Percentiles rank a stretch among this genome's conserved stretches.
These are phyloP conservation scores for Minunthozetes semirufus DNA, from an alignment of 2,888 invertebrate genomes.

Conservation along the genomic window DNA sequence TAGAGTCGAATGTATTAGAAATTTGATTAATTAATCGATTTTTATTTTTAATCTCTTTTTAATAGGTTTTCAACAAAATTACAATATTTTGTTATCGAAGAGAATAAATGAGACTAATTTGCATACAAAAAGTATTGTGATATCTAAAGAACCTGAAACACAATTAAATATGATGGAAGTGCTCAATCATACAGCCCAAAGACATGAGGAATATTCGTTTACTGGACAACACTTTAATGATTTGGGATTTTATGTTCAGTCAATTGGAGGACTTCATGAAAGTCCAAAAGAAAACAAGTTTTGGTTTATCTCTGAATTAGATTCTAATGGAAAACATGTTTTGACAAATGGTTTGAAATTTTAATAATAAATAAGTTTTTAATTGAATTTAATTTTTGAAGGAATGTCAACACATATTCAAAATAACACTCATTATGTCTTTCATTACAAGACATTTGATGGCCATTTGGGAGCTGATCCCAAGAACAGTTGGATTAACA, in stretches of 20 bases:
- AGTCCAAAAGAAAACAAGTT: not conserved
- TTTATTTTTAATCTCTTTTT: not conserved
- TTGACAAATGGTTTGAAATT: not conserved
- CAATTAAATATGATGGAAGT: not conserved
- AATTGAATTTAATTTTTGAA: too few species aligned
- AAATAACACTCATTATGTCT: not conserved
- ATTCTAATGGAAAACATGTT: not conserved
- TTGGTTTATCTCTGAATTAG: slow-evolving; percentile 12
- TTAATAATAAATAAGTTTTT: too few species aligned
- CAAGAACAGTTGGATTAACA: too few species aligned
- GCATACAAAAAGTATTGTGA: not conserved
- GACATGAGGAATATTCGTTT: not conserved
- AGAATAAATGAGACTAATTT: not conserved
- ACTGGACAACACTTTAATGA: not conserved
- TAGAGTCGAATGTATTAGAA: not conserved
- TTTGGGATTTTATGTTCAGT: not conserved
- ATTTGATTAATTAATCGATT: not conserved
- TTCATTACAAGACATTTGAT: too few species aligned
- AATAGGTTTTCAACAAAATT: not conserved
- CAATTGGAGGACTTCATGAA: not conserved
- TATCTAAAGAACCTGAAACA: not conserved
- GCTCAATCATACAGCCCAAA: not conserved
- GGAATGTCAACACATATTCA: not conserved
- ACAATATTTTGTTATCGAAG: not conserved
- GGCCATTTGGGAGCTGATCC: too few species aligned